phyloP scores from a whole-genome alignment of 2,888 invertebrate species.

The Formica aserva region DNA sequence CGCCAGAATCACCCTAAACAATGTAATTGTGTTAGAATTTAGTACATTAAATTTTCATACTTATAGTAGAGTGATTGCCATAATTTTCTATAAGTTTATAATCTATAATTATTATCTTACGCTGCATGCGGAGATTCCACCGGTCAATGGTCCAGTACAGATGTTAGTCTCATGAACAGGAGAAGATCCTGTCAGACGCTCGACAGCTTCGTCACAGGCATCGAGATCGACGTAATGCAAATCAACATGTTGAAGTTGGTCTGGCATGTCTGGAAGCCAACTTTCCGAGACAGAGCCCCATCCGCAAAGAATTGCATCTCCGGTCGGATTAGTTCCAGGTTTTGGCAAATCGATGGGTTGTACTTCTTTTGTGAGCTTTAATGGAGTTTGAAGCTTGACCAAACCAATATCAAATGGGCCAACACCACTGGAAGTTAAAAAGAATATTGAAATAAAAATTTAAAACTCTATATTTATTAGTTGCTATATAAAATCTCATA shows the following conservation, averaged over 20 bases:
- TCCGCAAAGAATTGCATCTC: conserved; percentile 84
- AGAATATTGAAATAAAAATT: conserved; percentile 72
- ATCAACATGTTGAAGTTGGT: conserved; percentile 78
- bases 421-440: conserved; percentile 70
- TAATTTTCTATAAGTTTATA: neutral
- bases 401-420: conserved; percentile 79
- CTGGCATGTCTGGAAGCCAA: conserved; percentile 73
- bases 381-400: conserved; percentile 75
- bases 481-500: neutral
- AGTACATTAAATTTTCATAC: neutral
- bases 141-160: conserved; percentile 85
- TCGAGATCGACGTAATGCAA: conserved; percentile 77
- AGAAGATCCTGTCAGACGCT: conserved; percentile 66
- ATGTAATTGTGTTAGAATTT: neutral
- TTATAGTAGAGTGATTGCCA: neutral
- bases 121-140: conserved; percentile 85
- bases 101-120: conserved; percentile 65
- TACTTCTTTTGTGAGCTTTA: conserved; percentile 80
- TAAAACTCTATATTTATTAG: neutral
- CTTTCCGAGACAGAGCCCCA: conserved; percentile 85
- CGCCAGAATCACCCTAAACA: conserved; percentile 87
- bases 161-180: conserved; percentile 82
- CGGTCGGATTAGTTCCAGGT: conserved; percentile 74
- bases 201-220: conserved; percentile 74
- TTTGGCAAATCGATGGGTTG: conserved; percentile 83